Percentiles rank a stretch among this genome's conserved stretches.
Conservation (phyloP, 2,888 invertebrate species). For the Chaetogeoica ovagalla region DNA sequence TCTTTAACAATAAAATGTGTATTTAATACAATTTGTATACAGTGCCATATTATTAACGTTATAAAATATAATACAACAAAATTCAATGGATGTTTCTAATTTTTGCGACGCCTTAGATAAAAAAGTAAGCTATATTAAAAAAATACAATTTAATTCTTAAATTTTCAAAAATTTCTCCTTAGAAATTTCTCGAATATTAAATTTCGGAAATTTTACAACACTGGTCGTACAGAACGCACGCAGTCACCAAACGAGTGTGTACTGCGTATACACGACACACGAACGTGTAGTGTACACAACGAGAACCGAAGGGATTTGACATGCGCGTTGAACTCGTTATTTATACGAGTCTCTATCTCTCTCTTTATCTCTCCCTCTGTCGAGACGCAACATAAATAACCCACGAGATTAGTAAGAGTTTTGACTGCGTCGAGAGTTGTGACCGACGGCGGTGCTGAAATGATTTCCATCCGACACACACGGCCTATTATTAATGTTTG, state of each 20-base stretch:
- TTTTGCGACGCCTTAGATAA: too few relatives aligned
- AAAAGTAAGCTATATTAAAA: too few relatives aligned
- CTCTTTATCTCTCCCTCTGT: neutral
- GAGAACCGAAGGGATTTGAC: constrained; percentile 19
- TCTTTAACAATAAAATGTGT: too few relatives aligned
- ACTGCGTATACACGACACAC: too few relatives aligned
- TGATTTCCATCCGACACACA: constrained; percentile 8
- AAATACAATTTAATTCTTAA: too few relatives aligned
- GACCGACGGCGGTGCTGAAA: neutral
- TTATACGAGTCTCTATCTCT: neutral
- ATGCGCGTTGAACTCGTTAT: constrained; percentile 29
- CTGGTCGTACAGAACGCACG: neutral
- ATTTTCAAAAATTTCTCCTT: too few relatives aligned
- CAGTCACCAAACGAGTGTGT: neutral
- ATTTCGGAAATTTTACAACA: too few relatives aligned
- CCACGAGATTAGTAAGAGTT: constrained; percentile 43
- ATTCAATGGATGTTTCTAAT: too few relatives aligned
- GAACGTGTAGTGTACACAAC: neutral
- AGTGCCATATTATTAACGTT: too few relatives aligned
- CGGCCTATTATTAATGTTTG: constrained; percentile 16
- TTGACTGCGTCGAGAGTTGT: constrained; percentile 12
- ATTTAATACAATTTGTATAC: too few relatives aligned
- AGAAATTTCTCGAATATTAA: too few relatives aligned
- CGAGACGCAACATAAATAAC: constrained; percentile 49
- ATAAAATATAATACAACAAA: too few relatives aligned